phyloP scores from a whole-genome alignment of 2,113 vertebrate genomes.

The Ammodramus savannarum region DNA sequence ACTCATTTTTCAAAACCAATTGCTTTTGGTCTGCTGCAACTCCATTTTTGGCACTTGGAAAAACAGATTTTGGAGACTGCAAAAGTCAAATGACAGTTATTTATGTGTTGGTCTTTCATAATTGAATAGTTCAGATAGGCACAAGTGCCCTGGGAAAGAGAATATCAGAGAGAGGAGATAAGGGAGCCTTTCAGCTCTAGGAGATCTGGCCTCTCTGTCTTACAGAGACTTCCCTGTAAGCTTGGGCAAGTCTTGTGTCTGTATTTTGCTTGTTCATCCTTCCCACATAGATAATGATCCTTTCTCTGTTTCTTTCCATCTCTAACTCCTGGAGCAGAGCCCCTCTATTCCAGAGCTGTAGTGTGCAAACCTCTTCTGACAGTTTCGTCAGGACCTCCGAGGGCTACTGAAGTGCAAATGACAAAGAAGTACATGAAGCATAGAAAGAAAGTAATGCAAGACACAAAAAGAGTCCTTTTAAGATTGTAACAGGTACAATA shows the following conservation, averaged over 20 bases:
- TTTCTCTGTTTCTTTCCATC: neutral
- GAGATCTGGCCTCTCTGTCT: neutral
- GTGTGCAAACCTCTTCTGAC: neutral
- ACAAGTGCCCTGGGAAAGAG: neutral
- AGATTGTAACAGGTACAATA: neutral
- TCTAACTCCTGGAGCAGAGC: neutral
- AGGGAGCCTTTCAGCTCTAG: neutral
- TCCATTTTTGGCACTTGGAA: neutral
- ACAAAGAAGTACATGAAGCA: neutral
- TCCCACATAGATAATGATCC: neutral
- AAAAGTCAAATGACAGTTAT: neutral
- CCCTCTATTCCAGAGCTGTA: neutral
- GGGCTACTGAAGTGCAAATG: slow-evolving; percentile 2
- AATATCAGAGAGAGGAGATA: neutral
- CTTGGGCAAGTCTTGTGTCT: neutral
- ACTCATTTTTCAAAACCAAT: neutral
- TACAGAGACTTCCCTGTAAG: neutral
- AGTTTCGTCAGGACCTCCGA: neutral
- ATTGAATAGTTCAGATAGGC: neutral
- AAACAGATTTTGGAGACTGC: neutral
- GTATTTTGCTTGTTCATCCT: neutral
- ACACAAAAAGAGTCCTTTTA: neutral
- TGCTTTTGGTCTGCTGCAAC: neutral
- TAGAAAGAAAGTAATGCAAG: neutral
- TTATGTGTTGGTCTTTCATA: accelerated